Conservation (phyloP, 2,888 invertebrate genomes). For the Sarcophaga subvicina region DNA sequence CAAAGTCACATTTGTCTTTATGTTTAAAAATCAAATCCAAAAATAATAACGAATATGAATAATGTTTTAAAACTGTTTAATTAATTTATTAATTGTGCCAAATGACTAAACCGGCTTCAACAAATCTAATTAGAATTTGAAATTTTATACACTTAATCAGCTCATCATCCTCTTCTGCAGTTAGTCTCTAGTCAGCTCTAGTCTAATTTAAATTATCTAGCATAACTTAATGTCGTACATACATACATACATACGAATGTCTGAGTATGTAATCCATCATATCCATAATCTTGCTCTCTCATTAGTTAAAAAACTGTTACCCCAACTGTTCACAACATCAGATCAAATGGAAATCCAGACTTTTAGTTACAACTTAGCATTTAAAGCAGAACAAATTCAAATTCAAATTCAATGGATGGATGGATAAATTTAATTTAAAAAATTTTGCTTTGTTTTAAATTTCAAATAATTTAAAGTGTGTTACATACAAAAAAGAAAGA, state of each 20-base stretch:
- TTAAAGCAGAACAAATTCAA: constrained; percentile 43
- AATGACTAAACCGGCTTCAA: neutral
- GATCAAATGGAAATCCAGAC: constrained; percentile 31
- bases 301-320: neutral
- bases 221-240: neutral
- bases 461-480: neutral
- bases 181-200: neutral
- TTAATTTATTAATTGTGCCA: neutral
- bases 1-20: neutral
- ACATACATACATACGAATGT: neutral
- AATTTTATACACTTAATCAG: neutral
- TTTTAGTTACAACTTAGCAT: constrained; percentile 62
- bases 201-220: neutral
- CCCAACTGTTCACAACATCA: neutral
- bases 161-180: neutral
- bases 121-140: neutral
- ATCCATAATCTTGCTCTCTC: neutral
- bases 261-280: neutral
- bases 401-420: constrained; percentile 37
- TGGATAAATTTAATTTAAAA: constrained; percentile 10
- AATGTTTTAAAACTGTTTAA: neutral
- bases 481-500: neutral
- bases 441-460: neutral
- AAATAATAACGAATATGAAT: neutral
- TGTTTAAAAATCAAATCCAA: neutral